Percentiles rank a stretch among this genome's conserved stretches.
phyloP scores from a whole-genome alignment of 2,797 vertebrate genomes.

The Luscinia megarhynchos region DNA sequence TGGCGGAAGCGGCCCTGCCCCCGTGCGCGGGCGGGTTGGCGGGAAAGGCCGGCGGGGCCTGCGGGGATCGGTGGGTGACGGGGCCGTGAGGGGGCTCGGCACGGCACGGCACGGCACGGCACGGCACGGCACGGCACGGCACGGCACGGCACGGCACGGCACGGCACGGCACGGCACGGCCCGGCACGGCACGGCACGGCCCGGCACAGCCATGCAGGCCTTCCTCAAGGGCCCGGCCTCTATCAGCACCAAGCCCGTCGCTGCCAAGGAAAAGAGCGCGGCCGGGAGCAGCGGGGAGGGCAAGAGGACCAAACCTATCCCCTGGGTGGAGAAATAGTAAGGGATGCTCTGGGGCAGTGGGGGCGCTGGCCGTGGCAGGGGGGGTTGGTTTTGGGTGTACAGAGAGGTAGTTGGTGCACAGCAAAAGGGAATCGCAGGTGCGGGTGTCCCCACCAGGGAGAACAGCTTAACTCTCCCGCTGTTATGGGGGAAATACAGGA shows the following conservation, averaged over 20 bases:
- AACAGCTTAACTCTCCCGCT: neutral
- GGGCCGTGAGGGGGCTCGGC: neutral
- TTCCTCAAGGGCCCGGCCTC: slow-evolving; percentile 88
- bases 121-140: rapidly evolving
- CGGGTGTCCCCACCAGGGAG: neutral
- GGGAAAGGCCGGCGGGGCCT: neutral
- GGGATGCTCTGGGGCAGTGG: neutral
- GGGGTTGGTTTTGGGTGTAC: rapidly evolving
- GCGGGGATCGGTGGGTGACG: rapidly evolving
- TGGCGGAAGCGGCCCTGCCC: neutral
- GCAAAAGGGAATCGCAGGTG: neutral
- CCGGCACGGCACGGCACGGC: rapidly evolving
- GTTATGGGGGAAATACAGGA: rapidly evolving
- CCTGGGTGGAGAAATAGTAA: slow-evolving; percentile 99
- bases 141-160: rapidly evolving
- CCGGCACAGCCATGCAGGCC: slow-evolving; percentile 84
- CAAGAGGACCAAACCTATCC: slow-evolving; percentile 85
- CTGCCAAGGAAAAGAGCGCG: slow-evolving; percentile 82
- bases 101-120: too few relatives aligned
- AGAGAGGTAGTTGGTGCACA: rapidly evolving
- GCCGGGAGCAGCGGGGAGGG: slow-evolving; percentile 83
- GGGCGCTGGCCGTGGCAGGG: rapidly evolving
- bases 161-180: neutral
- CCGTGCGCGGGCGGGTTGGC: neutral
- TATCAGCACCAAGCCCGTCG: slow-evolving; percentile 75